phyloP scores from a whole-genome alignment of 2,797 vertebrate genomes.

The Cetoscarus ocellatus region DNA sequence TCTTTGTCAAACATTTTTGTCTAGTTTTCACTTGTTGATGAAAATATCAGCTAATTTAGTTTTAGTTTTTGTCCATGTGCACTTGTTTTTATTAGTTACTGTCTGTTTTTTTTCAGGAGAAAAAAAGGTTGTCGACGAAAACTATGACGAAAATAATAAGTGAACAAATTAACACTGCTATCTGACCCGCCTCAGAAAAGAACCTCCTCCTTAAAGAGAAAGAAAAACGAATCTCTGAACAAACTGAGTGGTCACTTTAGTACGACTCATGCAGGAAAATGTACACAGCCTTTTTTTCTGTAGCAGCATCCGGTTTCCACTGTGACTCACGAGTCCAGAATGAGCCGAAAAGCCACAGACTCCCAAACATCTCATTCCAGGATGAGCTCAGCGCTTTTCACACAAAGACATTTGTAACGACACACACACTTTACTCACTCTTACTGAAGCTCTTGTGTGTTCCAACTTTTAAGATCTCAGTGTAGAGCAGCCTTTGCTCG shows the following conservation, averaged over 20 bases:
- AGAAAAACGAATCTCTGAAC: not conserved
- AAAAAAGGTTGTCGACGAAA: too few relatives aligned
- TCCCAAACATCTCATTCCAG: not conserved
- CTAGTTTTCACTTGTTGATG: too few relatives aligned
- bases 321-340: conserved; percentile 3
- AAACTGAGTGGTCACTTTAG: not conserved
- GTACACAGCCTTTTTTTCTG: not conserved
- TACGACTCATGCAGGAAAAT: not conserved
- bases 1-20: too few relatives aligned
- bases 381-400: not conserved
- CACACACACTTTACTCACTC: not conserved
- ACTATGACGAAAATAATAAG: too few relatives aligned
- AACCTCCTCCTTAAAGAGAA: too few relatives aligned
- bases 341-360: not conserved
- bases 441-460: not conserved
- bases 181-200: too few relatives aligned
- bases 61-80: too few relatives aligned
- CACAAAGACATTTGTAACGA: not conserved
- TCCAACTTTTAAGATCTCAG: not conserved
- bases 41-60: too few relatives aligned
- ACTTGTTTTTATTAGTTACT: too few relatives aligned
- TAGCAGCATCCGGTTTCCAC: not conserved
- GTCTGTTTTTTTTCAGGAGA: too few relatives aligned
- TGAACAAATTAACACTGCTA: too few relatives aligned
- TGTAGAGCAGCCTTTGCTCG: not conserved